phyloP scores from a whole-genome alignment of 2,888 invertebrate species.

The Perithous albicinctus region DNA sequence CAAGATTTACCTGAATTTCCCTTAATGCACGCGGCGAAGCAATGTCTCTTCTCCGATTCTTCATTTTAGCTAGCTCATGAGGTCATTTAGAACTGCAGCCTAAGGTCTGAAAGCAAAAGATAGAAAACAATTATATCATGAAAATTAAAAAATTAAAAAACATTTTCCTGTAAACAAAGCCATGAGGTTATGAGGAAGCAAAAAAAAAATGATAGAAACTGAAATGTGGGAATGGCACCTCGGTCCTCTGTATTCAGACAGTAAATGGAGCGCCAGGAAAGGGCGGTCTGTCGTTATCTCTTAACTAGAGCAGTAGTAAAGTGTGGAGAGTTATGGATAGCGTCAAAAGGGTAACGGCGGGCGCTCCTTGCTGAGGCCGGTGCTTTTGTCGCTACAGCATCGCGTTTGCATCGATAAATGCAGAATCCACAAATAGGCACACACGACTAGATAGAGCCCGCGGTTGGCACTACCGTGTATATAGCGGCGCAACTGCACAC shows the following conservation, averaged over 20 bases:
- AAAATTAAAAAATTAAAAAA: too few relatives aligned
- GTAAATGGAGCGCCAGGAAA: neutral
- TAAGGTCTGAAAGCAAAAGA: neutral
- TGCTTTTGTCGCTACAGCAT: slow-evolving; percentile 20
- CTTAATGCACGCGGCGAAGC: slow-evolving; percentile 11
- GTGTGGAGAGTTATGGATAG: slow-evolving; percentile 5
- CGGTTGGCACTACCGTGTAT: slow-evolving; percentile 22
- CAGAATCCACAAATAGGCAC: slow-evolving; percentile 70
- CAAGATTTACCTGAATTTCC: neutral
- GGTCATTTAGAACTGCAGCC: slow-evolving; percentile 5
- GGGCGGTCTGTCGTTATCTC: neutral
- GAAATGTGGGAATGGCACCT: too few relatives aligned
- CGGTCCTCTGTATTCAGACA: slow-evolving; percentile 1
- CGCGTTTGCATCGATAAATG: slow-evolving; percentile 66
- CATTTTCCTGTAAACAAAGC: too few relatives aligned
- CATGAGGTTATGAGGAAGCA: too few relatives aligned
- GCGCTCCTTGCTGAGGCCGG: neutral
- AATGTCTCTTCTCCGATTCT: slow-evolving; percentile 18
- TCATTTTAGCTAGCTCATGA: slow-evolving; percentile 27
- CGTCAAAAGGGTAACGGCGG: neutral
- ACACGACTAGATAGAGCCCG: slow-evolving; percentile 54
- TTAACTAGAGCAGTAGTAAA: neutral
- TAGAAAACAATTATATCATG: neutral
- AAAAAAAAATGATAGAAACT: too few relatives aligned
- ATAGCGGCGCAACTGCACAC: slow-evolving; percentile 58